Percentiles rank a stretch among this genome's conserved stretches.
These are phyloP conservation scores for Melanophora roralis DNA, from an alignment of 2,888 invertebrate genomes.

Conservation along the genomic window DNA sequence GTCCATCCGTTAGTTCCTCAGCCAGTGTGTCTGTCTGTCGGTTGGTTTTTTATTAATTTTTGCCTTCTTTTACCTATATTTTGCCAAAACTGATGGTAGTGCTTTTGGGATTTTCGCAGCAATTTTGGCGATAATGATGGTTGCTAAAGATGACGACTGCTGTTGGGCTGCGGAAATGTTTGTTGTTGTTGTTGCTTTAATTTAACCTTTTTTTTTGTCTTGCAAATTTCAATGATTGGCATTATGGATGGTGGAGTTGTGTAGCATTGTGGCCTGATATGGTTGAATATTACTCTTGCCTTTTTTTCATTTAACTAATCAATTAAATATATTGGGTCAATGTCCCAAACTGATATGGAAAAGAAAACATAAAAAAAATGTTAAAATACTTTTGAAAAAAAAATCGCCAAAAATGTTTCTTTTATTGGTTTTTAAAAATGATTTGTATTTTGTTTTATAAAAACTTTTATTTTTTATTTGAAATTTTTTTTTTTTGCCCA, in stretches of 20 bases:
- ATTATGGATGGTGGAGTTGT: conserved; percentile 5
- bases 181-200: conserved; percentile 10
- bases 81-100: conserved; percentile 7
- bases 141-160: not conserved
- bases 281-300: not conserved
- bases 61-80: conserved; percentile 4
- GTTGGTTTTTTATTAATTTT: not conserved
- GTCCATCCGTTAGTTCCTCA: not conserved
- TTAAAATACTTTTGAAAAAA: not conserved
- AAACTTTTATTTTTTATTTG: no score
- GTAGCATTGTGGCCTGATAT: conserved; percentile 8
- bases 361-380: conserved; percentile 61
- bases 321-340: conserved; percentile 76
- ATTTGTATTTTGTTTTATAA: not conserved
- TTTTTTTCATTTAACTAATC: conserved; percentile 52
- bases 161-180: not conserved
- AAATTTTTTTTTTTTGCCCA: conserved; percentile 6
- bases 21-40: not conserved
- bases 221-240: not conserved
- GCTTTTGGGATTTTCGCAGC: conserved; percentile 17
- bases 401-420: not conserved
- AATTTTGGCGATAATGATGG: not conserved
- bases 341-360: conserved; percentile 75
- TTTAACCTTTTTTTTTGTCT: no score
- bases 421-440: not conserved